Evolutionary conservation across 2,113 vertebrate species (phyloP).

Genomic region (Pteronura brasiliensis): DNA sequence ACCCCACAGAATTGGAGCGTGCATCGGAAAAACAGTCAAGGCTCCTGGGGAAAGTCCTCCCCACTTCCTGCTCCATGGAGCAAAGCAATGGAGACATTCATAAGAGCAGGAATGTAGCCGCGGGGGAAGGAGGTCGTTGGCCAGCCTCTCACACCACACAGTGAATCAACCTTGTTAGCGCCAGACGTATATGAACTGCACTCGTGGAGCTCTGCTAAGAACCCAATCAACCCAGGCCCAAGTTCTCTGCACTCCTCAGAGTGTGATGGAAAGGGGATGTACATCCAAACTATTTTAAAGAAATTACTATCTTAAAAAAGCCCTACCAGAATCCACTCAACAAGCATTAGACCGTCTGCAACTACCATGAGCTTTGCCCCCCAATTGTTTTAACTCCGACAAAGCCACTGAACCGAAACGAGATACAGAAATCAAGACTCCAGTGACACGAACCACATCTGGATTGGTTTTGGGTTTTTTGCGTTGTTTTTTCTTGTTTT

Average conservation of each 20-base stretch:
- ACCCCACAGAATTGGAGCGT: not conserved
- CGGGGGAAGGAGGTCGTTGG: not conserved
- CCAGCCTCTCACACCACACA: not conserved
- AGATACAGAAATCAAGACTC: no score
- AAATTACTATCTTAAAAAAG: not conserved
- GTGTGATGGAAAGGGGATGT: accelerated
- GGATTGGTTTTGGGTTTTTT: not conserved
- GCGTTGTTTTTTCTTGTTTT: not conserved
- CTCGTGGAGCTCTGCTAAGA: not conserved
- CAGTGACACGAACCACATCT: not conserved
- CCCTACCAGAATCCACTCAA: not conserved
- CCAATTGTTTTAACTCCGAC: not conserved
- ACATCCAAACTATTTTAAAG: not conserved
- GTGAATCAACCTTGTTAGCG: not conserved
- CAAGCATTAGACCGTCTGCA: accelerated
- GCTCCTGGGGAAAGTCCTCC: not conserved
- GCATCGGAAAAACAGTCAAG: not conserved
- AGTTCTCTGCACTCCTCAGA: not conserved
- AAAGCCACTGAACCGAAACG: not conserved
- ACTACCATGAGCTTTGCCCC: accelerated
- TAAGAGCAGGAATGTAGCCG: not conserved
- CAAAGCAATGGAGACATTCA: not conserved
- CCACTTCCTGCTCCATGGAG: not conserved
- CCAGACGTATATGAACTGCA: not conserved
- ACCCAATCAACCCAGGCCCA: not conserved